A percentile compares a stretch with the other conserved stretches of the same genome.
Evolutionary conservation across 53 echinoderm and acorn worm species (phyloP).

Genomic region (Mesocentrotus franciscanus): DNA sequence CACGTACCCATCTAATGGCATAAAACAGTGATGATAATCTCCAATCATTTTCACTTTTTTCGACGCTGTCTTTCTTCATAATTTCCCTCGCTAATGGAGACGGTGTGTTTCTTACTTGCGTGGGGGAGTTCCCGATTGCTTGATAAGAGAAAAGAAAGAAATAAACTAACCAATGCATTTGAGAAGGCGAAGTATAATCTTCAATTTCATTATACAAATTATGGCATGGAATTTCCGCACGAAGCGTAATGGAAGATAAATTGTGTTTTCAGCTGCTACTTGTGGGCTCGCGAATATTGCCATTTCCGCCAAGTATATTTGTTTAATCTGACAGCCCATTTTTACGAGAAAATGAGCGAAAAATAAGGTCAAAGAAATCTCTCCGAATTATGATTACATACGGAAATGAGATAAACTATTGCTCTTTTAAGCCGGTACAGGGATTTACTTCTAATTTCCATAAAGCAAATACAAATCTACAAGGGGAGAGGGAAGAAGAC

Average conservation of each 20-base stretch:
- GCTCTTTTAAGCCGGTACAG: background rate
- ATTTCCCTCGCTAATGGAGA: conserved; percentile 15
- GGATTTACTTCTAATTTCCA: background rate
- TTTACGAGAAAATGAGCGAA: conserved; percentile 34
- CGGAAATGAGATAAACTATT: conserved; percentile 49
- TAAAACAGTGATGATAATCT: conserved; percentile 52
- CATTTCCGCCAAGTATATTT: conserved; percentile 36
- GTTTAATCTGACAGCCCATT: conserved; percentile 4
- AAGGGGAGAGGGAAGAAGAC: background rate
- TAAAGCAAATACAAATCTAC: background rate
- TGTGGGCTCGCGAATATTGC: conserved; percentile 34
- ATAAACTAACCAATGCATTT: background rate
- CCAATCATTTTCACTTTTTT: conserved; percentile 24
- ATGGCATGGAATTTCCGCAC: background rate
- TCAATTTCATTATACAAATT: conserved; percentile 64
- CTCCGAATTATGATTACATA: conserved; percentile 34
- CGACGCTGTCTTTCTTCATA: background rate
- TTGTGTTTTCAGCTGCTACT: conserved; percentile 53
- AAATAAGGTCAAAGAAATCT: conserved; percentile 18
- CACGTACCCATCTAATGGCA: conserved; percentile 27
- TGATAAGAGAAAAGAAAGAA: background rate
- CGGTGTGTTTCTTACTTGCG: background rate
- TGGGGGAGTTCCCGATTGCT: conserved; percentile 1
- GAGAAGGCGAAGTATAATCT: conserved; percentile 14
- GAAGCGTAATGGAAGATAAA: conserved; percentile 24